Base-by-base conservation (phyloP, 2,113 vertebrate species). In the Hepsetus odoe region DNA sequence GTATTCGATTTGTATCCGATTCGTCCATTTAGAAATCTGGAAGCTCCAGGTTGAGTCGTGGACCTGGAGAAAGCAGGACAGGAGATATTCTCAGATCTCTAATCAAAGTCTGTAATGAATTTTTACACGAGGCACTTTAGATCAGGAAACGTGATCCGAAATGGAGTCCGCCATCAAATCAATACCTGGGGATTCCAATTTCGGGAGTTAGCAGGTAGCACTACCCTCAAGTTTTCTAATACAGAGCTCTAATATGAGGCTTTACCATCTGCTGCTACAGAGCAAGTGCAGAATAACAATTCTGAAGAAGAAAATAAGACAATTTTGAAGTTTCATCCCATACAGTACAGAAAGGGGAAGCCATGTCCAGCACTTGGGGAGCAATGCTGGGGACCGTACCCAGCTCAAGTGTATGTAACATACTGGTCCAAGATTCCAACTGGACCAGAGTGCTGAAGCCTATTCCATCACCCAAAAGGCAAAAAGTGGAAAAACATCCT, bases 181-280 rank as follows among this genome's bases (percentile, higher is more conserved):
- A 61, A 22, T 72, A 28, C 6, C 33, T 28, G 30, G 18, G 12
- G 26, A 65, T 33, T 74, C 32, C 40, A 33, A 46, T 32, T 49
- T 58, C 12, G 1, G 3, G 13, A 14, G n/a, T 51, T 10, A 40
- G n/a, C 22, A 8, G 22, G 14, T 28, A 46, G 28, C 38, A 2
- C 14, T 30, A 18, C 20, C 16, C 33, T 16, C n/a, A 4, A 46
- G n/a, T 67, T 40, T 66, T 67, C 74, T 40, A 28, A 67, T 67
- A 28, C 32, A 10, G 51, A 2, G n/a, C 51, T 55, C 51, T 24
- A 55, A 20, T 38, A n/a, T 16, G 42, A 8, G 18, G 38, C 74
- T 67, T 38, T 14, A 9, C 74, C 74, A 76, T 55, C 62, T 76
- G 62, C 61, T 67, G 61, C 49, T 30, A 18, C 3, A 55, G 30